These are phyloP conservation scores for Hydriomena furcata DNA, from an alignment of 2,888 invertebrate species.

Conservation along the genomic window DNA sequence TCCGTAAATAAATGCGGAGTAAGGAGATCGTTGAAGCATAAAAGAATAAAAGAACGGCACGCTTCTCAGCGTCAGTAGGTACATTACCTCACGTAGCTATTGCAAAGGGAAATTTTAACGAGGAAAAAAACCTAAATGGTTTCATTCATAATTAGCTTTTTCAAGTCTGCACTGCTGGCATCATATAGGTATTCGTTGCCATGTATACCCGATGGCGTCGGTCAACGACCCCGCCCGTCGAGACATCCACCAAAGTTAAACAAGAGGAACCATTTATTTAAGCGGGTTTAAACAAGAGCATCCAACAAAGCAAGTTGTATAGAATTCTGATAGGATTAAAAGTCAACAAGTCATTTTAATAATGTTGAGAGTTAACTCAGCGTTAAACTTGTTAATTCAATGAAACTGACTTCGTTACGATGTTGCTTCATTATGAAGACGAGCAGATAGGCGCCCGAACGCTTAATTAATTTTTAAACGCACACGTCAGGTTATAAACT, in stretches of 20 bases:
- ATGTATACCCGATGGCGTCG: slow-evolving; percentile 69
- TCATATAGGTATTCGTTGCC: slow-evolving; percentile 65
- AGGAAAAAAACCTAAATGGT: slow-evolving; percentile 54
- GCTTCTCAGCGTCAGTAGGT: slow-evolving; percentile 10
- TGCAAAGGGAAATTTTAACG: slow-evolving; percentile 43
- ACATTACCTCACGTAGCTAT: slow-evolving; percentile 20
- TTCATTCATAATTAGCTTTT: slow-evolving; percentile 60
- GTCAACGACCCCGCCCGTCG: slow-evolving; percentile 75
- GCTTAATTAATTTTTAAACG: slow-evolving; percentile 47
- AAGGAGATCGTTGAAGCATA: slow-evolving; percentile 6
- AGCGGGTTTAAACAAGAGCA: slow-evolving; percentile 58
- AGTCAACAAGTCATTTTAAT: slow-evolving; percentile 44
- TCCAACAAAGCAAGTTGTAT: slow-evolving; percentile 44
- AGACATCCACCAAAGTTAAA: slow-evolving; percentile 68
- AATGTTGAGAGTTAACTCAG: slow-evolving; percentile 38
- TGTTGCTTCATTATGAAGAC: slow-evolving; percentile 48
- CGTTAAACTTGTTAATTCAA: slow-evolving; percentile 54
- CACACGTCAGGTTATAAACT: slow-evolving; percentile 34
- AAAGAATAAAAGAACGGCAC: slow-evolving; percentile 20
- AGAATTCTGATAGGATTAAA: slow-evolving; percentile 43
- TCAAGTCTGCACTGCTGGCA: slow-evolving; percentile 51
- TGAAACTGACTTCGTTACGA: slow-evolving; percentile 57
- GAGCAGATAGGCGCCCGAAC: slow-evolving; percentile 43
- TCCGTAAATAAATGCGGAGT: slow-evolving; percentile 3
- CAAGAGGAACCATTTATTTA: slow-evolving; percentile 67